phyloP scores from a whole-genome alignment of 2,888 invertebrate genomes.

The Hypomecis atomaria region DNA sequence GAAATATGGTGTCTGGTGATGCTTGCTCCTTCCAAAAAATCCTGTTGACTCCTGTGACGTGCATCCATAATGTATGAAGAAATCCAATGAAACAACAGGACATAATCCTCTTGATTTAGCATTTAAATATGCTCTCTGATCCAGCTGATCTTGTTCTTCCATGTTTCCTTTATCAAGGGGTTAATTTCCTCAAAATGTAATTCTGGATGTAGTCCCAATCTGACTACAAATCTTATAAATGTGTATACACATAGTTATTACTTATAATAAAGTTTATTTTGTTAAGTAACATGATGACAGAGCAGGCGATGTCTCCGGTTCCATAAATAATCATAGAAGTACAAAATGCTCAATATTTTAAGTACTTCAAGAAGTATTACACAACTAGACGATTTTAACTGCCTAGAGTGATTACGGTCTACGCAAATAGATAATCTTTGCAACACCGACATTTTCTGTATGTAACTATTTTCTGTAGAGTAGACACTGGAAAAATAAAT shows the following conservation, averaged over 20 bases:
- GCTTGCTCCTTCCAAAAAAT: constrained; percentile 1
- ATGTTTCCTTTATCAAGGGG: constrained; percentile 3
- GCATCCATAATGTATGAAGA: neutral
- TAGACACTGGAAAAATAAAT: constrained; percentile 84
- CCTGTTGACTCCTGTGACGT: neutral
- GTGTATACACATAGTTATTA: constrained; percentile 18
- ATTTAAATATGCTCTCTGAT: neutral
- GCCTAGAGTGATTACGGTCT: constrained; percentile 75
- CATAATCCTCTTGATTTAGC: neutral
- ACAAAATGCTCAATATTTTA: constrained; percentile 43
- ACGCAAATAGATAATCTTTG: constrained; percentile 81
- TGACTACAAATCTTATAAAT: constrained; percentile 11
- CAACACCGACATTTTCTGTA: constrained; percentile 78
- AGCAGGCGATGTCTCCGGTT: constrained; percentile 25
- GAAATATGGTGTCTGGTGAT: neutral
- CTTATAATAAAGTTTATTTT: constrained; percentile 7
- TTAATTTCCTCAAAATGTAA: constrained; percentile 8
- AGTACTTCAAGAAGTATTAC: constrained; percentile 53
- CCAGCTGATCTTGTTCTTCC: neutral
- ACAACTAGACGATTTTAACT: constrained; percentile 62
- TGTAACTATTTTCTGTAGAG: constrained; percentile 81
- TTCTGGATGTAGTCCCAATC: constrained; percentile 16
- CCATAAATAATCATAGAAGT: constrained; percentile 33
- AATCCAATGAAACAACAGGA: neutral
- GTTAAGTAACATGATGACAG: constrained; percentile 22